phyloP scores from a whole-genome alignment of 1,140 invertebrate genomes.

The Spodoptera frugiperda region DNA sequence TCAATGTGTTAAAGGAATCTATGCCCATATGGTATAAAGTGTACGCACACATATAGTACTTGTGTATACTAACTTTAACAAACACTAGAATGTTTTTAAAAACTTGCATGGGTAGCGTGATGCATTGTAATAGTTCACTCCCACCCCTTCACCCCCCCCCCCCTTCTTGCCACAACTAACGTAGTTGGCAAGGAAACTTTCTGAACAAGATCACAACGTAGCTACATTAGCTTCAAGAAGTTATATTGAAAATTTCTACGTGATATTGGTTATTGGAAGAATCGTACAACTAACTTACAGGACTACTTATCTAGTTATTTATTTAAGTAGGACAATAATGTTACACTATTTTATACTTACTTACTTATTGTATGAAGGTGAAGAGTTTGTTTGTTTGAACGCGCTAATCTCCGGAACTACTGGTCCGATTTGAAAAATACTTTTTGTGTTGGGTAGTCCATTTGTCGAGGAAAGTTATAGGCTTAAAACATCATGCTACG shows the following conservation, averaged over 20 bases:
- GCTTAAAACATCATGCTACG: no score
- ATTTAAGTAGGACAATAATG: no score
- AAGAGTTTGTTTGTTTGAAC: no score
- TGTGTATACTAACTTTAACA: not conserved
- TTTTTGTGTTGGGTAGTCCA: no score
- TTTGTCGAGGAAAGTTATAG: no score
- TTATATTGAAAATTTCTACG: slow-evolving; percentile 33
- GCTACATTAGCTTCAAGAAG: slow-evolving; percentile 3
- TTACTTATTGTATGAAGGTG: no score
- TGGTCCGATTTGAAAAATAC: no score
- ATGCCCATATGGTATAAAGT: no score
- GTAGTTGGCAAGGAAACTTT: slow-evolving; percentile 3
- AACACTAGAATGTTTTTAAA: not conserved
- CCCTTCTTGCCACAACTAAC: not conserved
- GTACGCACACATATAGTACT: no score
- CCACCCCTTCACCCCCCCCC: not conserved
- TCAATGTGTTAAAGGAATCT: no score
- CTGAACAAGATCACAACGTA: slow-evolving; percentile 11
- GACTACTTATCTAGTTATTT: not conserved
- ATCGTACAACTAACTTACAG: not conserved
- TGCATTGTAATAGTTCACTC: not conserved
- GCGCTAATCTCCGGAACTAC: no score
- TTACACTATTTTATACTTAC: no score
- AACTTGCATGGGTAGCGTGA: slow-evolving; percentile 1
- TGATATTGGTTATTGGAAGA: not conserved